A percentile compares a stretch with the other conserved stretches of the same genome.
These are phyloP conservation scores for Parelbella ahira DNA, from an alignment of 2,888 invertebrate species.

Conservation along the genomic window DNA sequence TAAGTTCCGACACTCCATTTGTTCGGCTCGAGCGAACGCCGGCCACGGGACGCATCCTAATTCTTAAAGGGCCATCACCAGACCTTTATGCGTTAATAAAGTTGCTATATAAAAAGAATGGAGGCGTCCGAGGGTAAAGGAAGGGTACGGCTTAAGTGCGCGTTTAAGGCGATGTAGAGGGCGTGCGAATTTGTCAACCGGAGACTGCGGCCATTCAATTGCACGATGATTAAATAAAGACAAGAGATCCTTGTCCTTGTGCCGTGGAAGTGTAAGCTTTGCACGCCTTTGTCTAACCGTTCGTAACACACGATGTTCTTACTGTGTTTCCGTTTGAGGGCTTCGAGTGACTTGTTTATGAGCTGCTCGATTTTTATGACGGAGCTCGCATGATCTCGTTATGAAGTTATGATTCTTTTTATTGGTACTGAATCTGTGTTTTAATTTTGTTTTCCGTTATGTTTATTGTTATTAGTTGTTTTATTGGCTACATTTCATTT, in stretches of 20 bases:
- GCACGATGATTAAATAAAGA: conserved; percentile 73
- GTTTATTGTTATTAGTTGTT: conserved; percentile 14
- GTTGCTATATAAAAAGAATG: conserved; percentile 80
- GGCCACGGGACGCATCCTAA: conserved; percentile 74
- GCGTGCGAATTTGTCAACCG: conserved; percentile 78
- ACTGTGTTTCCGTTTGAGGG: conserved; percentile 18
- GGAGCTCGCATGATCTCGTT: conserved; percentile 28
- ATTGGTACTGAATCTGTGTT: conserved; percentile 26
- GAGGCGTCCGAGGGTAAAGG: conserved; percentile 77
- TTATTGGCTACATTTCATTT: no score
- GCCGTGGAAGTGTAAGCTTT: conserved; percentile 40
- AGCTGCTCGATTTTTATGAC: conserved; percentile 28
- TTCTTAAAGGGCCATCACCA: conserved; percentile 78
- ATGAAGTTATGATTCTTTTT: conserved; percentile 30
- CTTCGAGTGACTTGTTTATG: conserved; percentile 26
- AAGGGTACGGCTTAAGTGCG: conserved; percentile 77
- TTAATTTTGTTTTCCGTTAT: conserved; percentile 22
- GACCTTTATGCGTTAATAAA: conserved; percentile 81
- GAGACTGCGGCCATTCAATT: conserved; percentile 68
- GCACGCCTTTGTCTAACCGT: conserved; percentile 40
- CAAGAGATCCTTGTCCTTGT: conserved; percentile 47
- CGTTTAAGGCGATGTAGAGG: conserved; percentile 76
- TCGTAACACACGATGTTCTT: conserved; percentile 28
- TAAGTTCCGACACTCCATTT: conserved; percentile 71
- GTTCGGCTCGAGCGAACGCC: conserved; percentile 65